Evolutionary conservation across 1,140 invertebrate species (phyloP), one percentile per base, ranked within the genome.

Genomic region (Ceratina calcarata): DNA sequence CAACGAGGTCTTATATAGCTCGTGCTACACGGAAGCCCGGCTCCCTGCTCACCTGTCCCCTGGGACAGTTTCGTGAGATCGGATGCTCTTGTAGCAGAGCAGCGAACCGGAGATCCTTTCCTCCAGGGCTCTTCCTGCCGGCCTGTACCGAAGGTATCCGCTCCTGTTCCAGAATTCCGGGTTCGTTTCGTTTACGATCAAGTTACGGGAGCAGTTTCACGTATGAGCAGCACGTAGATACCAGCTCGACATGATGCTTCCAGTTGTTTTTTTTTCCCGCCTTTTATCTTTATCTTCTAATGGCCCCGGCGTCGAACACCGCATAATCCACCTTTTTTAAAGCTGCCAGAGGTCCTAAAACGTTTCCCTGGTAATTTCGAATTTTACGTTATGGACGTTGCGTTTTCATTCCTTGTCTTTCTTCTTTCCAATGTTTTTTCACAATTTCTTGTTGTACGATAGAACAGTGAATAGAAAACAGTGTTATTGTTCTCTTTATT

Each of bases 141-240:
- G 73, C 62, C 55, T 55, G 24, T 65, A 62, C 65, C 58, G 12
- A 32, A 32, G 58, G 66, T 71, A 85, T 80, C 82, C 68, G 61
- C 45, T 20, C 18, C 83, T 65, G 67, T 82, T 84, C 62, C 83
- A 72, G 64, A 67, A 85, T 84, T 84, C 78, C 72, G 64, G 58
- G 18, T 75, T 84, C 83, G 68, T 84, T 82, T 85, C 83, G 78
- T 85, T 85, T 81, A 85, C 78, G 83, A 85, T 85, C 83, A 78
- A 73, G 78, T 84, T 84, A 76, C 82, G 45, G 67, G 62, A 18
- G 84, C 67, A 45, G 72, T 85, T 81, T 85, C 83, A 85, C 82
- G 78, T 85, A 76, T 78, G 77, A 84, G 27, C 66, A 15, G 62
- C 82, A 83, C 81, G 82, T 83, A 83, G 32, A 24, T 83, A 32